Conservation (phyloP, 2,888 invertebrate genomes). For the Branchinecta sandiegonensis region DNA sequence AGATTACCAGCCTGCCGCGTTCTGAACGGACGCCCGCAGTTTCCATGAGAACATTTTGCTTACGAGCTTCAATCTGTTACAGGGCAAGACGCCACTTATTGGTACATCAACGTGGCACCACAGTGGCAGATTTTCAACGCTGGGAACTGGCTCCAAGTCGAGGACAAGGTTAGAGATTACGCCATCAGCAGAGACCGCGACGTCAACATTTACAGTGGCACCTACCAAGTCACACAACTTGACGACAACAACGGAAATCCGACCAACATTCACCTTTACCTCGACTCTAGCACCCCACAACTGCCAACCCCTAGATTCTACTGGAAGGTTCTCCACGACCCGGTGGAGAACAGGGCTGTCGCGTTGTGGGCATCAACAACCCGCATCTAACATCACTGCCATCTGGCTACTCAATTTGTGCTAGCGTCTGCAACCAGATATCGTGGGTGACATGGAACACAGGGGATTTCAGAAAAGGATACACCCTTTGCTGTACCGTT, state of each 20-base stretch:
- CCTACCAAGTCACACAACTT: conserved; percentile 23
- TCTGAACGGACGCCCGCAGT: too few relatives aligned
- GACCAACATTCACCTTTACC: conserved; percentile 21
- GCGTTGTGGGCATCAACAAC: conserved; percentile 24
- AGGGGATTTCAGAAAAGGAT: conserved; percentile 20
- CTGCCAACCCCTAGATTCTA: conserved; percentile 26
- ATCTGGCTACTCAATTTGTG: conserved; percentile 37
- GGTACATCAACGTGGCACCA: conserved; percentile 27
- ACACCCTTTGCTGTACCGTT: conserved; percentile 25
- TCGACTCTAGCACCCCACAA: conserved; percentile 20
- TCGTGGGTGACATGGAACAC: conserved; percentile 38
- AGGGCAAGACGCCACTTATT: conserved; percentile 28
- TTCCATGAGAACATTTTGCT: too few relatives aligned
- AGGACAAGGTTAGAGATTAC: conserved; percentile 23
- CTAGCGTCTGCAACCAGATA: conserved; percentile 36
- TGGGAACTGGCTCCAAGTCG: conserved; percentile 28
- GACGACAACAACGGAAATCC: conserved; percentile 21
- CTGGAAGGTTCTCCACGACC: conserved; percentile 27
- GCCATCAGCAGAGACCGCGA: conserved; percentile 20
- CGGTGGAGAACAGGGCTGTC: conserved; percentile 21
- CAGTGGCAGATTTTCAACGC: conserved; percentile 28
- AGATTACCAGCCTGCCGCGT: too few relatives aligned
- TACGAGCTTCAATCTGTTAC: background rate
- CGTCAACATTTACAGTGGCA: conserved; percentile 26
- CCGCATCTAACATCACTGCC: conserved; percentile 20